Evolutionary conservation across 2,113 vertebrate genomes (phyloP).

Genomic region (Pluvianellus socialis): DNA sequence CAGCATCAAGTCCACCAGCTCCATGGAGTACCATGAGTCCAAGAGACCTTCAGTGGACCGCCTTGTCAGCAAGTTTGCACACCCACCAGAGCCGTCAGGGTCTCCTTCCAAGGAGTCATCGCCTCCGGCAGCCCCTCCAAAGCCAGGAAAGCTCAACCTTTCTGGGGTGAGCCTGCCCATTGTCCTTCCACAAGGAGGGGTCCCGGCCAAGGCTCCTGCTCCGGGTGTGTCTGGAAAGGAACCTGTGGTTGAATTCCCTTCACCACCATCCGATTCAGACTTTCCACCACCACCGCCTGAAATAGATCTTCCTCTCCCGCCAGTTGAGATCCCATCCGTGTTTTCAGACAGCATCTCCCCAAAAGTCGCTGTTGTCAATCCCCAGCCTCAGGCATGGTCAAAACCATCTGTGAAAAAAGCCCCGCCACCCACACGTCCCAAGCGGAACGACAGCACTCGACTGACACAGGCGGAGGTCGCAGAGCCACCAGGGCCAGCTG

Average conservation of each 20-base stretch:
- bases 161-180: conserved; percentile 81
- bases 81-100: conserved; percentile 70
- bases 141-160: conserved; percentile 93
- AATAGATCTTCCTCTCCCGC: conserved; percentile 85
- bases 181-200: conserved; percentile 78
- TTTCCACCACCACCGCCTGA: conserved; percentile 89
- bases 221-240: conserved; percentile 71
- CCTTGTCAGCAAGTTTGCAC: conserved; percentile 89
- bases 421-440: conserved; percentile 83
- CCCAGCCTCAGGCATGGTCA: conserved; percentile 89
- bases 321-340: conserved; percentile 72
- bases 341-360: conserved; percentile 80
- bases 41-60: conserved; percentile 86
- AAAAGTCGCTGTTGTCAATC: conserved; percentile 90
- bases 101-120: conserved; percentile 82
- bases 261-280: conserved; percentile 87
- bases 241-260: conserved; percentile 81
- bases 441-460: conserved; percentile 84
- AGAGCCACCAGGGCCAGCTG: conserved; percentile 55
- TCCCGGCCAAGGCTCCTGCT: conserved; percentile 13
- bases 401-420: conserved; percentile 88
- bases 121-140: conserved; percentile 87
- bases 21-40: conserved; percentile 83
- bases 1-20: conserved; percentile 82
- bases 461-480: conserved; percentile 72